Evolutionary conservation across 2,113 vertebrate species (phyloP).

Genomic region (Eulacestoma nigropectus): DNA sequence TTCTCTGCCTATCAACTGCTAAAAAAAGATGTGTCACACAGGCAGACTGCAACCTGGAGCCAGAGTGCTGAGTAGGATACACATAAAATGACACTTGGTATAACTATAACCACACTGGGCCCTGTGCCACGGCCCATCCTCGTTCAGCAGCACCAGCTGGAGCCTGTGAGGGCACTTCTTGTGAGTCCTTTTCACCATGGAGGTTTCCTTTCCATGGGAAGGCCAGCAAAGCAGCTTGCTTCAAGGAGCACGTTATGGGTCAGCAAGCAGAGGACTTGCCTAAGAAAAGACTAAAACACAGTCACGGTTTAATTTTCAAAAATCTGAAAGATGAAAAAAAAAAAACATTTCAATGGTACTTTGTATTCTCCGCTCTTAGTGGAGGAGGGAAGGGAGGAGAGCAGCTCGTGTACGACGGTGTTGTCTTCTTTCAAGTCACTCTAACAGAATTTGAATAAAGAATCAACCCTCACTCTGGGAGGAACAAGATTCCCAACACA

Average conservation of each 20-base stretch:
- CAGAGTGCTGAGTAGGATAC: not conserved
- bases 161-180: not conserved
- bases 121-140: not conserved
- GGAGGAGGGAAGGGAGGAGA: not conserved
- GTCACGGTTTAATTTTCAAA: not conserved
- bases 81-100: not conserved
- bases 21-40: not conserved
- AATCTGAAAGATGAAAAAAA: not conserved
- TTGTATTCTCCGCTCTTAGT: not conserved
- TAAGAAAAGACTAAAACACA: not conserved
- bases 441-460: not conserved
- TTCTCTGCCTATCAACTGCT: not conserved
- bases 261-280: not conserved
- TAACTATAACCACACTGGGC: not conserved
- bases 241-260: no score
- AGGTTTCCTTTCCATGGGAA: not conserved
- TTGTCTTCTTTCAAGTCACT: not conserved
- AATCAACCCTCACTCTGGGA: not conserved
- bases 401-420: rapidly evolving
- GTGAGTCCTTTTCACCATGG: rapidly evolving
- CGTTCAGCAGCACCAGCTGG: not conserved
- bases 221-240: not conserved
- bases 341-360: not conserved
- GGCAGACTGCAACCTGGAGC: not conserved
- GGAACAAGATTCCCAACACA: not conserved